These are phyloP conservation scores for Chanos chanos DNA, from an alignment of 2,797 vertebrate species.

Conservation along the genomic window DNA sequence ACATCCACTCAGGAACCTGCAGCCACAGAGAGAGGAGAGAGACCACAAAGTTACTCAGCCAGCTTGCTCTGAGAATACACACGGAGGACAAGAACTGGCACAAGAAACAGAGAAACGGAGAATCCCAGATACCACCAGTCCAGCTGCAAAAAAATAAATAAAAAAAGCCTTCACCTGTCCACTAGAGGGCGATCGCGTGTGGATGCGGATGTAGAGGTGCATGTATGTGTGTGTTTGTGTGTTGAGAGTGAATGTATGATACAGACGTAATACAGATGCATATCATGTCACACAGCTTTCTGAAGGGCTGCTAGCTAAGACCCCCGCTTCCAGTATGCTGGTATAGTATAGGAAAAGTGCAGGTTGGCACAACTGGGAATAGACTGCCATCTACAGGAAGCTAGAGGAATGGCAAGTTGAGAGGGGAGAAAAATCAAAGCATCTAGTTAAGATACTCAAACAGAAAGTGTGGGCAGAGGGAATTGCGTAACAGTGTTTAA, in stretches of 20 bases:
- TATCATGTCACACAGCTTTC: too few species aligned
- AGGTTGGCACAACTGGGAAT: too few species aligned
- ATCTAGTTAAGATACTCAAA: too few species aligned
- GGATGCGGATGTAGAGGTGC: constrained; percentile 12
- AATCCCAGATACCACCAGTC: not conserved
- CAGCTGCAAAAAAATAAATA: not conserved
- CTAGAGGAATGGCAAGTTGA: too few species aligned
- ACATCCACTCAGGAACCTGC: constrained; percentile 98
- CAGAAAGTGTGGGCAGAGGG: too few species aligned
- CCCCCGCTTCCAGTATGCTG: too few species aligned
- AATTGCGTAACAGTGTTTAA: too few species aligned
- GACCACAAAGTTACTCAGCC: constrained; percentile 27
- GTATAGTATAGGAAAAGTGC: too few species aligned
- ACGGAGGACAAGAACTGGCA: not conserved
- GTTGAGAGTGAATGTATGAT: not conserved
- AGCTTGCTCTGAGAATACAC: not conserved
- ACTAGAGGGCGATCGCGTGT: not conserved
- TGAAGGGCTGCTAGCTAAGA: too few species aligned
- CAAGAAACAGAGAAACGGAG: not conserved
- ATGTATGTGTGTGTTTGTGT: not conserved
- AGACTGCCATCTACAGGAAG: too few species aligned
- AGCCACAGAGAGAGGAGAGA: constrained; percentile 77
- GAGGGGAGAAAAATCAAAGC: too few species aligned
- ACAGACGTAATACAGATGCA: too few species aligned
- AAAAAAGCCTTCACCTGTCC: not conserved